A percentile compares a stretch with the other conserved stretches of the same genome.
phyloP scores from a whole-genome alignment of 2,113 vertebrate species.

The Coryphaenoides rupestris region DNA sequence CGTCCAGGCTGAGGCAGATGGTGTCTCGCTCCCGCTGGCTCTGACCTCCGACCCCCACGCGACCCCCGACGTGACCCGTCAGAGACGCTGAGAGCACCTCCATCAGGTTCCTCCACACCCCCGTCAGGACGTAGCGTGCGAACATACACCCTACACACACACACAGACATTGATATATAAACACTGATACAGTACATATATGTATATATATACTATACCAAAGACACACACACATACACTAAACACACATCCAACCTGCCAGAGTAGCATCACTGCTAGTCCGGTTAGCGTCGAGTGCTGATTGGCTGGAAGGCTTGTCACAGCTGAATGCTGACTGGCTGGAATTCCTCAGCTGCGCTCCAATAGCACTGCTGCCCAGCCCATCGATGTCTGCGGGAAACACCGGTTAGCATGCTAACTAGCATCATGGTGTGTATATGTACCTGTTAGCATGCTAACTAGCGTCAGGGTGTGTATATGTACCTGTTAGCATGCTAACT shows the following conservation, averaged over 20 bases:
- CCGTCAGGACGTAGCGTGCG: conserved; percentile 89
- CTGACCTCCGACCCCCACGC: conserved; percentile 90
- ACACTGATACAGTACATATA: background rate
- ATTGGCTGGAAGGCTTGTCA: conserved; percentile 70
- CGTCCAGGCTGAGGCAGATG: conserved; percentile 93
- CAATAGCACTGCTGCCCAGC: conserved; percentile 90
- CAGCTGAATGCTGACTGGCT: conserved; percentile 78
- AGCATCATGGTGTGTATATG: background rate
- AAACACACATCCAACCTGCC: conserved; percentile 77
- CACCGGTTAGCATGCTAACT: background rate
- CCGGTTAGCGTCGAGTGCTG: conserved; percentile 76
- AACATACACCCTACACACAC: conserved; percentile 80
- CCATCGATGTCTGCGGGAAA: conserved; percentile 85
- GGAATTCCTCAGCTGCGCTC: conserved; percentile 84
- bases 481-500: conserved; percentile 91
- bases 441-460: conserved; percentile 1
- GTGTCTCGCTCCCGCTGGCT: conserved; percentile 90
- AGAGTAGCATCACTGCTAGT: conserved; percentile 74
- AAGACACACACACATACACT: background rate
- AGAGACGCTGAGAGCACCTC: conserved; percentile 90
- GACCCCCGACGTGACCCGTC: conserved; percentile 93
- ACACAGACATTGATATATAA: background rate
- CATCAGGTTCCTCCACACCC: conserved; percentile 97
- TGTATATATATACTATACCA: background rate
- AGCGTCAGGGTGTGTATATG: conserved; percentile 19